These are phyloP conservation scores for Haplochromis burtoni DNA, from an alignment of 2,113 vertebrate genomes.

Conservation along the genomic window DNA sequence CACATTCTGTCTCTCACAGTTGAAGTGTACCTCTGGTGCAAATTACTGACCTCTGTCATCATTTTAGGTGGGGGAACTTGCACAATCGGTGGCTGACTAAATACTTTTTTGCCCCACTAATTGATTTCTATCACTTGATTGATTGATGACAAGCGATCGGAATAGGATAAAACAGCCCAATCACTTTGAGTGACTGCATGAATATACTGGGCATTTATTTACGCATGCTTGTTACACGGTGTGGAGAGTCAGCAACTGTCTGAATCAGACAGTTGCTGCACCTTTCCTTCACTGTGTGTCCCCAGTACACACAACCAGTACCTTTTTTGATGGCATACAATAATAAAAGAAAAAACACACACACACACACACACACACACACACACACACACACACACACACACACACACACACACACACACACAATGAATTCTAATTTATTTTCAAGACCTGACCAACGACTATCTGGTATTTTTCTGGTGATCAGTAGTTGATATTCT, in stretches of 20 bases:
- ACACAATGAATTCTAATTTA: not conserved
- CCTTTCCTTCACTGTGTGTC: not conserved
- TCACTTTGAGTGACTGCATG: not conserved
- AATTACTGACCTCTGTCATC: too few relatives aligned
- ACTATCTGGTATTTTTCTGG: not conserved
- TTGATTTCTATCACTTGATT: not conserved
- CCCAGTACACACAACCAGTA: not conserved
- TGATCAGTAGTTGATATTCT: not conserved
- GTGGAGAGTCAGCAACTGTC: not conserved
- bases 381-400: not conserved
- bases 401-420: not conserved
- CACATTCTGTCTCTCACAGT: too few relatives aligned
- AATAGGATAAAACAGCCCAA: not conserved
- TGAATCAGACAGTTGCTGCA: not conserved
- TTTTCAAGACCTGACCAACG: not conserved
- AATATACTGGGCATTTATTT: not conserved
- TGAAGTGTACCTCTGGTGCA: too few relatives aligned
- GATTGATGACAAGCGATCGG: not conserved
- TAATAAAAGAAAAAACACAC: not conserved
- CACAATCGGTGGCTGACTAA: too few relatives aligned
- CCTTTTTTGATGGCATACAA: not conserved
- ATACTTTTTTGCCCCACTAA: not conserved
- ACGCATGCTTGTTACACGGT: not conserved
- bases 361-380: too few relatives aligned
- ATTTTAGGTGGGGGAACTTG: too few relatives aligned